Conservation (phyloP, 2,113 vertebrate genomes). For the Elanoides forficatus region DNA sequence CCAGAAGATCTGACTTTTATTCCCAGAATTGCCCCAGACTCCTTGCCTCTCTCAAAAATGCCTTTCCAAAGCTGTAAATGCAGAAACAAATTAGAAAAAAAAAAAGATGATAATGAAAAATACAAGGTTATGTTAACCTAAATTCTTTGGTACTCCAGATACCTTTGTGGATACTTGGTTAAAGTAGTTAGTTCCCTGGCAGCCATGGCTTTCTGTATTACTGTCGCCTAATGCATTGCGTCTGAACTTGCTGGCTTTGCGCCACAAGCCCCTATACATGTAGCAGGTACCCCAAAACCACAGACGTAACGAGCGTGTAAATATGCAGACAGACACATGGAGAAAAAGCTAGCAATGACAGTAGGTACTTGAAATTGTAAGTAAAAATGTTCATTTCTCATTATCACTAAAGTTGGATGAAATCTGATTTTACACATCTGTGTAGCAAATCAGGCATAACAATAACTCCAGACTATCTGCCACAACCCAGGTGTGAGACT, state of each 20-base stretch:
- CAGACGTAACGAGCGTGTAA: background rate
- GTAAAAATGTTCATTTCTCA: background rate
- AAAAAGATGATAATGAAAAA: background rate
- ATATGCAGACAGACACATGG: background rate
- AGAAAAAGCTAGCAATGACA: background rate
- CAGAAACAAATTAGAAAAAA: background rate
- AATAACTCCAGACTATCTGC: background rate
- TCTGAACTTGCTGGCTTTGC: background rate
- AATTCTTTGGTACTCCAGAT: background rate
- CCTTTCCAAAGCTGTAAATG: background rate
- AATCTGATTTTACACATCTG: background rate
- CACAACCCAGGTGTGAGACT: background rate
- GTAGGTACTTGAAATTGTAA: background rate
- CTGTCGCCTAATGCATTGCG: fast-evolving
- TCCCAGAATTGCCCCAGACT: background rate
- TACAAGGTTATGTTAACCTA: background rate
- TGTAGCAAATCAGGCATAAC: background rate
- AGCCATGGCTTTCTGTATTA: background rate
- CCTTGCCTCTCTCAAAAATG: background rate
- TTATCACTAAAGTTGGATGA: background rate
- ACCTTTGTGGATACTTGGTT: background rate
- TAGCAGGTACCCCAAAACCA: background rate
- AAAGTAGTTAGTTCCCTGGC: background rate
- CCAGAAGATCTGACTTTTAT: background rate
- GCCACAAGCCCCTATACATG: background rate